Base-by-base conservation (phyloP, 2,113 vertebrate species). In the Loxodonta africana region DNA sequence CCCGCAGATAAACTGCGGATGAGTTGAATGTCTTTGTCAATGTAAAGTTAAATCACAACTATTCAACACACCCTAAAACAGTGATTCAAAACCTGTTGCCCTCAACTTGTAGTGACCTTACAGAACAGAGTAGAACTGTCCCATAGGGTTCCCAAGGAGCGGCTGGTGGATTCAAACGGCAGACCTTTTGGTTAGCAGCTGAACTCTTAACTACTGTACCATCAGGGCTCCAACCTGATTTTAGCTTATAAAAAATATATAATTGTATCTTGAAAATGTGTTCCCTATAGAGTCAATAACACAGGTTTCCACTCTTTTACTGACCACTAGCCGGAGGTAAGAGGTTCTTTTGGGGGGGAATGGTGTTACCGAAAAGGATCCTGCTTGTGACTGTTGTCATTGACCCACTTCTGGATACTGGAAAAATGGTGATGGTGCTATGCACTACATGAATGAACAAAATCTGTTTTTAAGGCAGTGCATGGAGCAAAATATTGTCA, bases 381-480 rank as follows among this genome's bases (percentile, higher is more conserved):
- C 74, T 7, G 48, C 20, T 14, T 65, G 0, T 10, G 33, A 81
- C 83, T 65, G 18, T 87, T 87, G 60, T 60, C 88, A 23, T 76
- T 96, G 63, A 8, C 25, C 85, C 80, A 62, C 65, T 83, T 69
- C 20, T 53, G 71, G 63, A 83, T 80, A 33, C 83, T 90, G 83
- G 83, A 94, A 80, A 81, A 77, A 86, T 30, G 87, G 93, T 51
- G 85, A 90, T 21, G 88, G 28, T 30, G 63, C 78, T 90, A 85
- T 90, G 86, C 65, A 63, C 44, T 12, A 86, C 83, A 74, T 95
- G 91, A 98, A 95, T 88, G 84, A 94, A 95, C 77, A 93, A 76
- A 98, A 97, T 95, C 94, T 96, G 95, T 97, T 97, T 98, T 97
- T 76, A 83, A 96, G 89, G 74, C 91, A 92, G 96, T 78, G 89